phyloP scores from a whole-genome alignment of 2,113 vertebrate genomes.

The Ptychochromis oligacanthus region DNA sequence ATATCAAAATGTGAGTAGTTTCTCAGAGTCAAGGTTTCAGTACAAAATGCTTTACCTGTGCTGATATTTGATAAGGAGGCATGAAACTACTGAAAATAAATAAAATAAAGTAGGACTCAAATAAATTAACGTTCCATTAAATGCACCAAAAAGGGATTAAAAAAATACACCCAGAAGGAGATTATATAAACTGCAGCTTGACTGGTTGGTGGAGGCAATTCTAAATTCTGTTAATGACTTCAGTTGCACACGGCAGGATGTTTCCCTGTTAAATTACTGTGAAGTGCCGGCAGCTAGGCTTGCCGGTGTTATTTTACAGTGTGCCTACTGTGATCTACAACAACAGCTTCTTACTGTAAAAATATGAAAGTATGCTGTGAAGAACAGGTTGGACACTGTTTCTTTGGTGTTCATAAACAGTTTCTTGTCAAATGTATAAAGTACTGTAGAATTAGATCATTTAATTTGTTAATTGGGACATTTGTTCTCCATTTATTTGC shows the following conservation, averaged over 20 bases:
- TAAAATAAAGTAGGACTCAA: neutral
- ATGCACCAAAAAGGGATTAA: neutral
- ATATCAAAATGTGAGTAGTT: neutral
- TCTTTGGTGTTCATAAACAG: neutral
- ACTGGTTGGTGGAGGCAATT: neutral
- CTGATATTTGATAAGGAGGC: neutral
- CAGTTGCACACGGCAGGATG: neutral
- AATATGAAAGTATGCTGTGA: neutral
- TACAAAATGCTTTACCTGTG: neutral
- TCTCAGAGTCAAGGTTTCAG: neutral
- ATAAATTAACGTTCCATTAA: neutral
- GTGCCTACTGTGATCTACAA: neutral
- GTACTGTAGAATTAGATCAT: neutral
- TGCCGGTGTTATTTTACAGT: neutral
- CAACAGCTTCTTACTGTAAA: neutral
- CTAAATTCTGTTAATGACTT: constrained; percentile 2
- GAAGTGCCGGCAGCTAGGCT: neutral
- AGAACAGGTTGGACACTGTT: neutral
- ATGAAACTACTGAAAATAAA: neutral
- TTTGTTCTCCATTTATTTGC: neutral
- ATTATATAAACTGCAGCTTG: neutral
- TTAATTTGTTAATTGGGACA: neutral
- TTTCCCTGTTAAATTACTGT: constrained; percentile 1
- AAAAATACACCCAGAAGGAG: neutral
- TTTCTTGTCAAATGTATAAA: no score